Percentiles rank a stretch among this genome's conserved stretches.
phyloP scores from a whole-genome alignment of 2,888 invertebrate species.

The Eurois occulta region DNA sequence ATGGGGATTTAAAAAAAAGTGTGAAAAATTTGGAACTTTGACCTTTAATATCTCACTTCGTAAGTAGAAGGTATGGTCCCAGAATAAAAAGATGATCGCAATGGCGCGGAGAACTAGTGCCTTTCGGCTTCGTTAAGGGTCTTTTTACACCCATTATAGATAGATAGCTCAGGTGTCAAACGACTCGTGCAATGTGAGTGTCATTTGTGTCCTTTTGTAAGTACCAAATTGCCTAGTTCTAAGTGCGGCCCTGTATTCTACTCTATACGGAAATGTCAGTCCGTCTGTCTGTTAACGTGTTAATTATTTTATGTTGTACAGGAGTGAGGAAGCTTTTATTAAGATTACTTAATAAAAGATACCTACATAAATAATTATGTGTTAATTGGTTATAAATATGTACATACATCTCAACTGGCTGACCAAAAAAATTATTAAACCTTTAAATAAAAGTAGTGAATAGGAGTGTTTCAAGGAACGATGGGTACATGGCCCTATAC shows the following conservation, averaged over 20 bases:
- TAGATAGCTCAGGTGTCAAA: not conserved
- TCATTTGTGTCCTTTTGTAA: not conserved
- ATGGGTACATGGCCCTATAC: no score
- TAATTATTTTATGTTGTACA: slow-evolving; percentile 3
- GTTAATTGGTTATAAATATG: not conserved
- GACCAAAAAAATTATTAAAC: no score
- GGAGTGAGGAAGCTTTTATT: slow-evolving; percentile 20
- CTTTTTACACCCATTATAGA: no score
- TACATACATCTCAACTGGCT: no score
- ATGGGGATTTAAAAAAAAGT: no score
- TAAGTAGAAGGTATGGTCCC: no score
- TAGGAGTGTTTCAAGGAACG: not conserved
- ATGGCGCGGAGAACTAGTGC: no score
- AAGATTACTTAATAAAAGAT: slow-evolving; percentile 15
- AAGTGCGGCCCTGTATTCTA: slow-evolving; percentile 24
- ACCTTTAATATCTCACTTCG: no score
- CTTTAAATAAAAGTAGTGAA: not conserved
- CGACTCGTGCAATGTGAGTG: not conserved
- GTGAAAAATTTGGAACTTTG: no score
- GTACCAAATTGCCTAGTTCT: not conserved
- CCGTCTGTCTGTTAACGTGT: not conserved
- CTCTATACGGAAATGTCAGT: slow-evolving; percentile 46
- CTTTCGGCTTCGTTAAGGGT: no score
- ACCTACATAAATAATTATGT: not conserved
- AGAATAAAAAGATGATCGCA: no score